A percentile compares a stretch with the other conserved stretches of the same genome.
These are phyloP conservation scores for Otolemur crassicaudatus DNA, from an alignment of 2,797 vertebrate genomes.

Conservation along the genomic window DNA sequence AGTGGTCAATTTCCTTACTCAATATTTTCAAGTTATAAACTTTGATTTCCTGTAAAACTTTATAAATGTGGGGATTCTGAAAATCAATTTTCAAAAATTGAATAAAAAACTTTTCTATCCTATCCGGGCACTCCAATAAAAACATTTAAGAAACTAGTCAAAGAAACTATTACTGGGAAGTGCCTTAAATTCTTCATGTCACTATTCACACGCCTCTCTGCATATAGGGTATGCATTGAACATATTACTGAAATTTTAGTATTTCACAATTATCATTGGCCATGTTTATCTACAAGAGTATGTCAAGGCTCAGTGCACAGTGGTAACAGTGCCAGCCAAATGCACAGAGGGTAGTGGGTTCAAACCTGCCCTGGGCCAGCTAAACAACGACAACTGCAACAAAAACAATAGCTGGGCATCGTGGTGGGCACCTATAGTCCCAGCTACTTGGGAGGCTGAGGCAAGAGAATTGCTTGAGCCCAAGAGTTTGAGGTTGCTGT, in stretches of 20 bases:
- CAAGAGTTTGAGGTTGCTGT: no score
- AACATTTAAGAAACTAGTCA: neutral
- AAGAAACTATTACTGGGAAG: neutral
- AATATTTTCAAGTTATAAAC: constrained; percentile 18
- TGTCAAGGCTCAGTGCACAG: neutral
- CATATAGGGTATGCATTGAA: neutral
- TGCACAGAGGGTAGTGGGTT: no score
- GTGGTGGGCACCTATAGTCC: no score
- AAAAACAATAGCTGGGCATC: no score
- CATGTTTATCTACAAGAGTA: neutral
- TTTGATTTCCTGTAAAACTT: neutral
- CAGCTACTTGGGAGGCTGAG: no score
- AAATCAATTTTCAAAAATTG: neutral
- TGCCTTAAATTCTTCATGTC: neutral
- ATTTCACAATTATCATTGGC: neutral
- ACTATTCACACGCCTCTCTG: neutral
- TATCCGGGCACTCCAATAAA: neutral
- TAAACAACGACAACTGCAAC: no score
- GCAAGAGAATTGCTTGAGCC: no score
- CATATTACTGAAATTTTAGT: constrained; percentile 3
- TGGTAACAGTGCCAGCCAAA: no score
- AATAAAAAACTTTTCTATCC: neutral
- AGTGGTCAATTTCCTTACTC: neutral
- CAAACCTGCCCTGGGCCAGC: no score
- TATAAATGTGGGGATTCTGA: constrained; percentile 27